Conservation (phyloP, 2,113 vertebrate species). For the Tetraodon nigroviridis region DNA sequence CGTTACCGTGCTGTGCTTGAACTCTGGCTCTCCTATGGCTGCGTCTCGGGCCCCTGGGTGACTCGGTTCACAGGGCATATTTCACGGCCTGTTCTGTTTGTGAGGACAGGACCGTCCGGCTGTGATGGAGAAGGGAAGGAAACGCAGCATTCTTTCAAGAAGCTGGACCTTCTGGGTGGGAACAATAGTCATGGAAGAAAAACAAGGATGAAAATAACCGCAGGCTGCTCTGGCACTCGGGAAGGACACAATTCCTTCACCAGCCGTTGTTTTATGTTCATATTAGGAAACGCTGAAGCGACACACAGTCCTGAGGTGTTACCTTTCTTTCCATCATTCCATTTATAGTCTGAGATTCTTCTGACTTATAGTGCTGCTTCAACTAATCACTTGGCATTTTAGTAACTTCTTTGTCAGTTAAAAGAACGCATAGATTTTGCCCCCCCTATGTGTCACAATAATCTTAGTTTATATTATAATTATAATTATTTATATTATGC, state of each 20-base stretch:
- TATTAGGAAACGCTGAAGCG: conserved; percentile 36
- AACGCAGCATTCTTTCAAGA: conserved; percentile 66
- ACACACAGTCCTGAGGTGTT: neutral
- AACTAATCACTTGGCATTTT: neutral
- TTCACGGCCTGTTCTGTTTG: conserved; percentile 53
- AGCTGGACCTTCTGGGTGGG: conserved; percentile 54
- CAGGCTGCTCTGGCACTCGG: conserved; percentile 22
- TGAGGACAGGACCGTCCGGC: conserved; percentile 22
- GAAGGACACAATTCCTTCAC: conserved; percentile 27
- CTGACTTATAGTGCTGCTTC: neutral
- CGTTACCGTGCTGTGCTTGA: conserved; percentile 19
- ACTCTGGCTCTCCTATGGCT: conserved; percentile 2
- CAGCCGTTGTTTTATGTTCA: conserved; percentile 30
- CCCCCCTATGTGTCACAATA: too few species aligned
- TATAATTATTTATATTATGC: too few species aligned
- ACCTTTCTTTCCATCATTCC: conserved; percentile 3
- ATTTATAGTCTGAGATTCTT: neutral
- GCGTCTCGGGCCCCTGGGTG: conserved; percentile 20
- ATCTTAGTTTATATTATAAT: too few species aligned
- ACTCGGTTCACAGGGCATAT: conserved; percentile 42
- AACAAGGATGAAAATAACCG: conserved; percentile 67
- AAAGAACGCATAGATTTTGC: too few species aligned
- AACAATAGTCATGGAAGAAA: conserved; percentile 66
- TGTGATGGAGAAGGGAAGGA: conserved; percentile 60
- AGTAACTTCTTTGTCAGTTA: too few species aligned